Conservation (phyloP, 2,888 invertebrate genomes). For the Endomychus coccineus region DNA sequence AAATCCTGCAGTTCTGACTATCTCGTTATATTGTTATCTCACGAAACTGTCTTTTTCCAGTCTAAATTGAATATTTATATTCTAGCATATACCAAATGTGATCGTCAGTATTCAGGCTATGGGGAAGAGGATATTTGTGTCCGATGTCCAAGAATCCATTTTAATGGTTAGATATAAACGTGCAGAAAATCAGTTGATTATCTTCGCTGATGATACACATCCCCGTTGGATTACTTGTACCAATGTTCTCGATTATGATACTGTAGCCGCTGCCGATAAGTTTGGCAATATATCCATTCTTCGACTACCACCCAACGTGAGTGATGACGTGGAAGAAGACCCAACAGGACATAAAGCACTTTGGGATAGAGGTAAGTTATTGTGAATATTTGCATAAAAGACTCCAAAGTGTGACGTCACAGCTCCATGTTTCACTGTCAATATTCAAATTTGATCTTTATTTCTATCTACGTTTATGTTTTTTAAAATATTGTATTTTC, state of each 20-base stretch:
- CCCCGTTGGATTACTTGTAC: constrained; percentile 94
- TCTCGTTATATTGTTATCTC: constrained; percentile 3
- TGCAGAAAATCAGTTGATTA: constrained; percentile 93
- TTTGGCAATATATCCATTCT: constrained; percentile 89
- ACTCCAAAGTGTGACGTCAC: too few species aligned
- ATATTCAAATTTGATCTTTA: too few species aligned
- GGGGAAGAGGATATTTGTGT: constrained; percentile 89
- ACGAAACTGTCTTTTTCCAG: constrained; percentile 6
- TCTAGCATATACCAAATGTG: constrained; percentile 91
- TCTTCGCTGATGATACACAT: constrained; percentile 97
- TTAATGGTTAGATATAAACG: constrained; percentile 93
- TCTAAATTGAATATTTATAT: too few species aligned
- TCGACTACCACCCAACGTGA: constrained; percentile 80
- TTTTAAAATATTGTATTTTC: too few species aligned
- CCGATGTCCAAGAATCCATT: constrained; percentile 95
- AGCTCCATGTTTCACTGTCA: too few species aligned
- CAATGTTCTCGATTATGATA: constrained; percentile 90
- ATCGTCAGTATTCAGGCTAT: constrained; percentile 90
- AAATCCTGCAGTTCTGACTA: constrained; percentile 39
- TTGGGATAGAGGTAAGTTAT: constrained; percentile 77
- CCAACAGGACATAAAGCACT: constrained; percentile 97
- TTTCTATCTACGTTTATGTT: too few species aligned
- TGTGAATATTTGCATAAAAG: too few species aligned
- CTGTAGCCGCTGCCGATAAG: constrained; percentile 93
- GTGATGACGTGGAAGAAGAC: constrained; percentile 98